These are phyloP conservation scores for Mechanitis mazaeus DNA, from an alignment of 2,888 invertebrate genomes.

Conservation along the genomic window DNA sequence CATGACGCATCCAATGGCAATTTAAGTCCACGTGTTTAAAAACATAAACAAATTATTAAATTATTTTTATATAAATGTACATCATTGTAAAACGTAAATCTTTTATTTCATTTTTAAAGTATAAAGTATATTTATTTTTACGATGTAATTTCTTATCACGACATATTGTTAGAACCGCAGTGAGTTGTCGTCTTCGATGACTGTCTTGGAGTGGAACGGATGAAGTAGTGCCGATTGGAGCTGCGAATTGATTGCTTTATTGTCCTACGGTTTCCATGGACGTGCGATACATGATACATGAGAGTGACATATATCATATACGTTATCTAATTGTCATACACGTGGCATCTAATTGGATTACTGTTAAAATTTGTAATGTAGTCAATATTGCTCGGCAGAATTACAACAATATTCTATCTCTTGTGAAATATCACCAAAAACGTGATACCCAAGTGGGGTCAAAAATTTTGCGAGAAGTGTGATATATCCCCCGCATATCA, in stretches of 20 bases:
- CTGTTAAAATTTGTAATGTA: no score
- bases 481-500: constrained; percentile 39
- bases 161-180: constrained; percentile 14
- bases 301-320: constrained; percentile 23
- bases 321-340: no score
- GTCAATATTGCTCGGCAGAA: not conserved
- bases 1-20: no score
- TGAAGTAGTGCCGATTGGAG: constrained; percentile 22
- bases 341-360: no score
- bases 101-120: no score
- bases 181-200: constrained; percentile 40
- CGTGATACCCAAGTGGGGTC: constrained; percentile 38
- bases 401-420: constrained; percentile 32
- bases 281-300: constrained; percentile 73
- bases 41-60: no score
- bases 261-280: constrained; percentile 57
- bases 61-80: no score
- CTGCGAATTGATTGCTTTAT: constrained; percentile 72
- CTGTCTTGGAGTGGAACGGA: constrained; percentile 46
- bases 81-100: no score
- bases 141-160: not conserved
- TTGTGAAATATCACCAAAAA: constrained; percentile 42
- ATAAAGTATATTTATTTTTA: not conserved
- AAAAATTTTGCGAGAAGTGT: not conserved
- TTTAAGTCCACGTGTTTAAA: no score